A percentile compares a stretch with the other conserved stretches of the same genome.
These are phyloP conservation scores for Phymorhynchus buccinoides DNA, from an alignment of 1,140 invertebrate species.

Conservation along the genomic window DNA sequence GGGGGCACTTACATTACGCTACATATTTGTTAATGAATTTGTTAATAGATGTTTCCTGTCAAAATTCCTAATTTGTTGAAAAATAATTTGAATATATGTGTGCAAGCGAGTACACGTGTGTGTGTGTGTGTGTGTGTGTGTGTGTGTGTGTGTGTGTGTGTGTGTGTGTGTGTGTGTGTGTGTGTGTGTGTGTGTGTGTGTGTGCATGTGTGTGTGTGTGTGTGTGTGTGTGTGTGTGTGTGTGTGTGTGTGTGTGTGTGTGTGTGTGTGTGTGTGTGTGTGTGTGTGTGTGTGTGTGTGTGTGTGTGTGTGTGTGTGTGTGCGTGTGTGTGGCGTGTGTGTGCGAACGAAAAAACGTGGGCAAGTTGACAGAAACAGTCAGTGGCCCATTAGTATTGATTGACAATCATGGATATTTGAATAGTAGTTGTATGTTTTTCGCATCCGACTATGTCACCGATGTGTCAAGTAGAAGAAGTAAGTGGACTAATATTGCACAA, in stretches of 20 bases:
- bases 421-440: too few species aligned
- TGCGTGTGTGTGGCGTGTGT: not conserved
- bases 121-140: constrained; percentile 21
- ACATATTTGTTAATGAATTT: too few species aligned
- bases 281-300: constrained; percentile 29
- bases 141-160: constrained; percentile 18
- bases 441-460: not conserved
- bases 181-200: constrained; percentile 21
- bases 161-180: constrained; percentile 21
- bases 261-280: constrained; percentile 30
- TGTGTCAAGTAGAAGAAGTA: not conserved
- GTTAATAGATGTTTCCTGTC: too few species aligned
- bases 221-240: constrained; percentile 11
- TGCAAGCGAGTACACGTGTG: not conserved
- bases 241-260: constrained; percentile 21
- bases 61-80: too few species aligned
- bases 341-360: too few species aligned
- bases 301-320: constrained; percentile 25
- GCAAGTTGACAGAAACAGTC: too few species aligned
- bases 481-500: not conserved
- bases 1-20: too few species aligned
- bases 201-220: constrained; percentile 15
- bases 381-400: too few species aligned
- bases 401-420: too few species aligned
- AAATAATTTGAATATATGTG: not conserved